phyloP scores from a whole-genome alignment of 2,797 vertebrate genomes.

The Mormyrus proboscirostris region DNA sequence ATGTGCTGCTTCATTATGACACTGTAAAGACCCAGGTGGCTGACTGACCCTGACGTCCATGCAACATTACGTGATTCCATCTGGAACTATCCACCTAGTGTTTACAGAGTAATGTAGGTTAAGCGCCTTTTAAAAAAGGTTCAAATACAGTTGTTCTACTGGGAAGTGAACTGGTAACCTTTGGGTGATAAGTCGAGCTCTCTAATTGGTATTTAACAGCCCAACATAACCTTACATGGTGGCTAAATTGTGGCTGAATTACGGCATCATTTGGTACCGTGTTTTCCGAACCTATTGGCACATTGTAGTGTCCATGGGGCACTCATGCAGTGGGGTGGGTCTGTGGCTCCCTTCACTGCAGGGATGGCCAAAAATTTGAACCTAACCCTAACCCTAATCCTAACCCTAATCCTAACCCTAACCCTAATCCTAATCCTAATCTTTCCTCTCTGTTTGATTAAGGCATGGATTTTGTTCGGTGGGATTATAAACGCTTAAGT shows the following conservation, averaged over 20 bases:
- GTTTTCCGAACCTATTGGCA: neutral
- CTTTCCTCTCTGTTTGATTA: conserved; percentile 53
- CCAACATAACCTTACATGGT: neutral
- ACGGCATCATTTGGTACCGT: neutral
- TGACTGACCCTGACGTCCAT: neutral
- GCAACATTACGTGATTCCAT: neutral
- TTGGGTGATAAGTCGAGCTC: neutral
- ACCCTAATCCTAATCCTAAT: too few relatives aligned
- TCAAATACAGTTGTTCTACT: neutral
- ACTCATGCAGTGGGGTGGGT: neutral
- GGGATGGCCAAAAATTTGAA: conserved; percentile 16
- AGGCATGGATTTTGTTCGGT: conserved; percentile 54
- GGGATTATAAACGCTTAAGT: conserved; percentile 57
- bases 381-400: too few relatives aligned
- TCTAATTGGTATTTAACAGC: neutral
- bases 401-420: too few relatives aligned
- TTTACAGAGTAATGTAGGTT: neutral
- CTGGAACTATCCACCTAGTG: neutral
- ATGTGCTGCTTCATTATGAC: neutral
- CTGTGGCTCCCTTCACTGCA: neutral
- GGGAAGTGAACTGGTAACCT: neutral
- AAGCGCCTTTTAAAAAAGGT: neutral
- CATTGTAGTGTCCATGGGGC: neutral
- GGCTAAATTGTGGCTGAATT: neutral
- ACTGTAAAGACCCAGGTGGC: neutral